These are phyloP conservation scores for Micrasema longulum DNA, from an alignment of 1,140 invertebrate species.

Conservation along the genomic window DNA sequence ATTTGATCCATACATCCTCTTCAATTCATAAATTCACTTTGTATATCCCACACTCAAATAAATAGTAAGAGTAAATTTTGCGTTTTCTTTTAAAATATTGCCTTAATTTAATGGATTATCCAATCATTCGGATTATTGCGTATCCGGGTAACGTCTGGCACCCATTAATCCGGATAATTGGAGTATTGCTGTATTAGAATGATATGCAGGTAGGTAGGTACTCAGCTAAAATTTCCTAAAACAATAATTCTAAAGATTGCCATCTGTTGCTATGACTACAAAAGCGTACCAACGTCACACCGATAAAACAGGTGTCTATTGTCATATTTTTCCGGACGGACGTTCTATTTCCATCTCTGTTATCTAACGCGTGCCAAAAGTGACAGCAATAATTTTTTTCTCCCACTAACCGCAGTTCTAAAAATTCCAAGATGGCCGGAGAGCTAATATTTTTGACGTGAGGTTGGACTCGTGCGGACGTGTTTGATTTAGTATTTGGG, in stretches of 20 bases:
- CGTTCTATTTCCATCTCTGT: slow-evolving; percentile 16
- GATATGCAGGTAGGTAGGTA: no score
- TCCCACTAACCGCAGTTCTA: background rate
- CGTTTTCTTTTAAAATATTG: no score
- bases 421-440: slow-evolving; percentile 25
- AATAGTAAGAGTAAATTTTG: no score
- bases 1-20: no score
- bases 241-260: background rate
- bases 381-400: slow-evolving; percentile 17
- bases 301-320: slow-evolving; percentile 13
- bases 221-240: background rate
- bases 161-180: no score
- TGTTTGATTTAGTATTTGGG: slow-evolving; percentile 31
- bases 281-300: background rate
- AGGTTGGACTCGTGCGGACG: slow-evolving; percentile 8
- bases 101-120: no score
- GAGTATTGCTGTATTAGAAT: no score
- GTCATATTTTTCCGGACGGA: background rate
- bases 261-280: slow-evolving; percentile 17
- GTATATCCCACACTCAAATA: no score
- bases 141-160: no score
- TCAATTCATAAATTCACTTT: no score
- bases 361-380: background rate
- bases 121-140: no score
- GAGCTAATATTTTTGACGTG: slow-evolving; percentile 35